Conservation (phyloP, 1,140 invertebrate genomes). For the Calephelis nemesis region DNA sequence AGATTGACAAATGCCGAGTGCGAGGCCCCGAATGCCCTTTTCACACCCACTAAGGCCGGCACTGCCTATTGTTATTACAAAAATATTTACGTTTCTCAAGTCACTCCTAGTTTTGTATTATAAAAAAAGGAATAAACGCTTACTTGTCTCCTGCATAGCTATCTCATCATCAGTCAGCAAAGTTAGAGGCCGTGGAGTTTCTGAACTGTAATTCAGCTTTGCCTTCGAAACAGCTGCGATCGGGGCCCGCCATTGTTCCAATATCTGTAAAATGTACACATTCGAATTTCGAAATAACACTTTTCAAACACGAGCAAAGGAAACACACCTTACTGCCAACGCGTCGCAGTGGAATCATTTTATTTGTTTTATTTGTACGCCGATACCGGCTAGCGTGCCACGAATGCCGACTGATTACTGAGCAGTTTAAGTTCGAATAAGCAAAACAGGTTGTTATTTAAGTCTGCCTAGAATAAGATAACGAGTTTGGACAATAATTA, state of each 20-base stretch:
- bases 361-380: slow-evolving; percentile 47
- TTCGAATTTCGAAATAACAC: slow-evolving; percentile 26
- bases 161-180: slow-evolving; percentile 87
- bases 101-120: background rate
- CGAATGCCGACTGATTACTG: slow-evolving; percentile 37
- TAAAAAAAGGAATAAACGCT: slow-evolving; percentile 35
- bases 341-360: slow-evolving; percentile 66
- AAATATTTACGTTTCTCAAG: no score
- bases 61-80: no score
- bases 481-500: slow-evolving; percentile 38
- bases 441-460: slow-evolving; percentile 43
- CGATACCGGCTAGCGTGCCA: slow-evolving; percentile 34
- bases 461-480: slow-evolving; percentile 44
- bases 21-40: no score
- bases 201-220: slow-evolving; percentile 54
- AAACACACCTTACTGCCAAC: slow-evolving; percentile 66
- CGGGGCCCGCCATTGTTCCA: slow-evolving; percentile 72
- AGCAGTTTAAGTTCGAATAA: slow-evolving; percentile 10
- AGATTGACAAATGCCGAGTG: no score
- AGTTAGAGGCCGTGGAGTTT: slow-evolving; percentile 80
- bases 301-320: slow-evolving; percentile 29
- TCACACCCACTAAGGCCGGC: no score
- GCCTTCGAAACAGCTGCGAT: slow-evolving; percentile 43
- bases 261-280: slow-evolving; percentile 47
- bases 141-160: slow-evolving; percentile 89